A percentile compares a stretch with the other conserved stretches of the same genome.
These are phyloP conservation scores for Oreochromis aureus DNA, from an alignment of 2,113 vertebrate species.

Conservation along the genomic window DNA sequence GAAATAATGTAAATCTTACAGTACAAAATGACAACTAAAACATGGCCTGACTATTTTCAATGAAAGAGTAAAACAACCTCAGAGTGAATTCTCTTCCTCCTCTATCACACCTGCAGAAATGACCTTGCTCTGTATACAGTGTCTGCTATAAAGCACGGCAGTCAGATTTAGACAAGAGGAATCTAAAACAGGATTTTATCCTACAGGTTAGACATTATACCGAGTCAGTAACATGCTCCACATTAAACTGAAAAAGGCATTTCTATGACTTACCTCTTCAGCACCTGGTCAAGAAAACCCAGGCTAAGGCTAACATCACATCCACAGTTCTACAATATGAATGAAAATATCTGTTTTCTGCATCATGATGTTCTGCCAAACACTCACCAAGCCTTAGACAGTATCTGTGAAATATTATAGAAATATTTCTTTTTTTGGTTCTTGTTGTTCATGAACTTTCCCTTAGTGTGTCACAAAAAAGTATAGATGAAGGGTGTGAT, in stretches of 20 bases:
- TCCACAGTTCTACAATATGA: background rate
- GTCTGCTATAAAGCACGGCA: background rate
- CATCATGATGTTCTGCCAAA: background rate
- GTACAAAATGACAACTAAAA: fast-evolving
- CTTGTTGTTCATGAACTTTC: fast-evolving
- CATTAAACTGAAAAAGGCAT: no score
- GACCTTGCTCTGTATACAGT: fast-evolving
- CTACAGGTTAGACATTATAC: fast-evolving
- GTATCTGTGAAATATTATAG: background rate
- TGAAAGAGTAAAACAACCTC: fast-evolving
- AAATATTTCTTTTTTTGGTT: background rate
- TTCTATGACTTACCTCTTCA: no score
- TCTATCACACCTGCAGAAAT: fast-evolving
- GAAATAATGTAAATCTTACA: fast-evolving
- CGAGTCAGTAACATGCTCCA: no score
- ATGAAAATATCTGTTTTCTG: background rate
- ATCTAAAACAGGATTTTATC: background rate
- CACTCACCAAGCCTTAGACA: background rate
- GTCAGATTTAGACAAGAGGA: no score
- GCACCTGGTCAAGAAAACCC: background rate
- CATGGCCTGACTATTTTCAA: background rate
- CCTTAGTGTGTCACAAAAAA: fast-evolving
- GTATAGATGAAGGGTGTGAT: background rate
- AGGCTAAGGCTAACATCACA: background rate
- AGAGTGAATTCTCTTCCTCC: fast-evolving